Base-by-base conservation (phyloP, 2,797 vertebrate species). In the Chlorospingus flavigularis region DNA sequence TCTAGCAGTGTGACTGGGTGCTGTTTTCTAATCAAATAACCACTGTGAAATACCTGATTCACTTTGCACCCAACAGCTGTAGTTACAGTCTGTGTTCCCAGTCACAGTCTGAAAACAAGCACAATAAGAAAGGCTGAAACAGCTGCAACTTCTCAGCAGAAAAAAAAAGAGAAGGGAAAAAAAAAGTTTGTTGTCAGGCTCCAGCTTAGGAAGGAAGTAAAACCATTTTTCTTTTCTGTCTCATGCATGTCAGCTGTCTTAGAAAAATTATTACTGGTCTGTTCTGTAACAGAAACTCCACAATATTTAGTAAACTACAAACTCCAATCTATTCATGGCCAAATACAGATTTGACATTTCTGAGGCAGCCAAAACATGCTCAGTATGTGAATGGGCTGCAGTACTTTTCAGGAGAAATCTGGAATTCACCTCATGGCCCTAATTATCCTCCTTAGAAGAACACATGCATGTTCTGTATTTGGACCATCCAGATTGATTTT, bases 41-140 rank as follows among this genome's bases (percentile, higher is more conserved):
- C 96, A 97, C 97, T 97, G 97, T 98, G 97, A 98, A 98, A 98
- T 98, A 98, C 96, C 97, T 97, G 97, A 98, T 98, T 98, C 97
- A 98, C 96, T 98, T 96, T 97, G 97, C 97, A 97, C 95, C 91
- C 97, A 96, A 98, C 98, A 98, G 98, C 98, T 98, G 98, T 96
- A 96, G 91, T 96, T 95, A 63, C 61, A 86, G 96, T 78, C 93
- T 93, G 47, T 85, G 94, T 98, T 98, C 98, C 97, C 98, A 98
- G 97, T 94, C 96, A 67, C 81, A 97, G 77, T 96, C 96, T 83
- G 81, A 94, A 97, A 96, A 95, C 84, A 96, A 97, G 92, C 95
- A 98, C 97, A 98, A 97, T 92, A 97, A 96, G 95, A 98, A 97
- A 96, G 97, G 95, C 97, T 51, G 89, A 97, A 98, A 98, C 98